Evolutionary conservation across 2,797 vertebrate species (phyloP).

Genomic region (Enteromius viviparus): DNA sequence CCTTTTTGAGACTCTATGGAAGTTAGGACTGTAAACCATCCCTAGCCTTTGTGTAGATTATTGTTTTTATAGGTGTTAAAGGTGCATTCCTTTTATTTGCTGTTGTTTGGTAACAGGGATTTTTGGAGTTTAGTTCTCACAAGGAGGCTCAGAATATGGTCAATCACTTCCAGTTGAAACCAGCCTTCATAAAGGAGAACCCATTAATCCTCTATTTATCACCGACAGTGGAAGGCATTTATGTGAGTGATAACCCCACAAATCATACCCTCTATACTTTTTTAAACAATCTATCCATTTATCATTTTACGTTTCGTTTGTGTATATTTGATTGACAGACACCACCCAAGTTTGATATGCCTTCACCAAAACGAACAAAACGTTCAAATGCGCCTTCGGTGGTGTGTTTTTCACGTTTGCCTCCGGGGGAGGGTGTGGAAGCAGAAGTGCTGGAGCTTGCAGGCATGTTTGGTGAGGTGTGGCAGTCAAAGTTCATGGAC

Average conservation of each 20-base stretch:
- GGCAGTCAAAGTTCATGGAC: slow-evolving; percentile 54
- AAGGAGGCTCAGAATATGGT: slow-evolving; percentile 63
- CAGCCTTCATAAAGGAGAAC: slow-evolving; percentile 56
- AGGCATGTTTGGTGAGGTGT: slow-evolving; percentile 63
- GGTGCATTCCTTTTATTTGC: not conserved
- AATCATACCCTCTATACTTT: not conserved
- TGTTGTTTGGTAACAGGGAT: slow-evolving; percentile 55
- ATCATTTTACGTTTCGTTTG: not conserved
- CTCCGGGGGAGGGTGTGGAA: slow-evolving; percentile 51
- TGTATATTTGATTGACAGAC: slow-evolving; percentile 35
- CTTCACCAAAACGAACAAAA: slow-evolving; percentile 44
- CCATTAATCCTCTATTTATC: slow-evolving; percentile 60
- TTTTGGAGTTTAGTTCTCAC: slow-evolving; percentile 64
- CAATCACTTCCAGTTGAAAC: slow-evolving; percentile 56
- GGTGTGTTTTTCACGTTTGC: slow-evolving; percentile 62
- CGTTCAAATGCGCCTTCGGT: slow-evolving; percentile 19
- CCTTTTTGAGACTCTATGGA: too few species aligned
- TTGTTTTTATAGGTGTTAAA: not conserved
- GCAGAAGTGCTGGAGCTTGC: slow-evolving; percentile 59
- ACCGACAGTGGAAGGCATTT: slow-evolving; percentile 57
- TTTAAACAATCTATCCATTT: not conserved
- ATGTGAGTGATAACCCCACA: slow-evolving; percentile 46
- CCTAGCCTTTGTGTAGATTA: not conserved
- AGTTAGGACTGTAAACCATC: too few species aligned
- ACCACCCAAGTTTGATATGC: slow-evolving; percentile 48